Conservation (phyloP, 1,140 invertebrate genomes). For the Nasonia giraulti region DNA sequence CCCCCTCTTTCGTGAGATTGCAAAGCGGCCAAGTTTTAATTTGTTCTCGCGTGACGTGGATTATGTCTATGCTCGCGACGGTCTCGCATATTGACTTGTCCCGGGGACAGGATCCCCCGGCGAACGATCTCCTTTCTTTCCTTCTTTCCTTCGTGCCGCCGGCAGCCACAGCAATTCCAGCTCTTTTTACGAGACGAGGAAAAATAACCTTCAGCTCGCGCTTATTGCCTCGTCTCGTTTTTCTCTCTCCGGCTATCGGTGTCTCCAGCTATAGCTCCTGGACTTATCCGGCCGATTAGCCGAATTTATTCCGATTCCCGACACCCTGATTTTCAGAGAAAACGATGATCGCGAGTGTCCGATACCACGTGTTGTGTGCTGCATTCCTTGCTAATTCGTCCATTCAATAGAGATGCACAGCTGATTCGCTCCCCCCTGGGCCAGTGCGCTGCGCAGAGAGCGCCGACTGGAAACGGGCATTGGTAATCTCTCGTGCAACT, state of each 20-base stretch:
- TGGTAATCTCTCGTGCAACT: neutral
- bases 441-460: neutral
- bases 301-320: neutral
- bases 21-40: slow-evolving; percentile 71
- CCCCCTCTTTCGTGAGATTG: slow-evolving; percentile 64
- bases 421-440: slow-evolving; percentile 1
- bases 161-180: too few species aligned
- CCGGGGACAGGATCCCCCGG: slow-evolving; percentile 45
- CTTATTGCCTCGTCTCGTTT: slow-evolving; percentile 26
- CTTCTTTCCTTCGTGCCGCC: neutral
- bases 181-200: slow-evolving; percentile 31
- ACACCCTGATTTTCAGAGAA: neutral
- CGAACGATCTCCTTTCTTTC: neutral
- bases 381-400: neutral
- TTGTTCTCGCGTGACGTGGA: slow-evolving; percentile 69
- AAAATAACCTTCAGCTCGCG: slow-evolving; percentile 7
- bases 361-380: too few species aligned
- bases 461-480: slow-evolving; percentile 15
- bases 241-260: neutral
- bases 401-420: slow-evolving; percentile 5
- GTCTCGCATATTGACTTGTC: slow-evolving; percentile 63
- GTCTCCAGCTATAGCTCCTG: neutral
- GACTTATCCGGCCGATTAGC: neutral
- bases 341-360: too few species aligned
- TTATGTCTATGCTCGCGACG: slow-evolving; percentile 59